Evolutionary conservation across 2,888 invertebrate genomes (phyloP).

Genomic region (Brachyptera putata): DNA sequence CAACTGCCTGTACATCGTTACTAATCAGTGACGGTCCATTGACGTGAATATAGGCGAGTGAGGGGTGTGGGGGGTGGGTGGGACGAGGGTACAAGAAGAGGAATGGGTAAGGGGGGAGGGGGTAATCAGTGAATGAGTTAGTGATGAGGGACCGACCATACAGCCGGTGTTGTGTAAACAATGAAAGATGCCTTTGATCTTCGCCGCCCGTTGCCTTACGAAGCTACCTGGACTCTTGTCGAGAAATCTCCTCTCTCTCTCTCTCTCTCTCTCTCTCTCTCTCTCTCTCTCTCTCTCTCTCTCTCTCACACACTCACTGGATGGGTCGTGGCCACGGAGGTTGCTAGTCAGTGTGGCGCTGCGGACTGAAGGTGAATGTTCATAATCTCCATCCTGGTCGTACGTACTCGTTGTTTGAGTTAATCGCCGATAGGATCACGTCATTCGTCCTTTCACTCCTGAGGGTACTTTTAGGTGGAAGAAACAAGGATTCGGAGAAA

Average conservation of each 20-base stretch:
- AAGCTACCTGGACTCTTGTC: neutral
- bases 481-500: no score
- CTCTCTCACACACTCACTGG: no score
- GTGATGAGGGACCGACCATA: slow-evolving; percentile 3
- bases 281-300: no score
- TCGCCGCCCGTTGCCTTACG: neutral
- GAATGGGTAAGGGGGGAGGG: neutral
- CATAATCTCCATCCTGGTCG: no score
- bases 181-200: slow-evolving; percentile 9
- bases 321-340: neutral
- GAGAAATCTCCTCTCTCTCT: neutral
- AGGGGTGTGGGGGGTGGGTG: slow-evolving; percentile 1
- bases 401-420: no score
- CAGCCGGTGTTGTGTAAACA: slow-evolving; percentile 21
- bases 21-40: slow-evolving; percentile 18
- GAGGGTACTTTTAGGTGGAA: no score
- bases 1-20: no score
- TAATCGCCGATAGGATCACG: no score
- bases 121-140: slow-evolving; percentile 22
- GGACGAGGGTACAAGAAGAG: neutral
- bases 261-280: no score
- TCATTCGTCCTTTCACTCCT: no score
- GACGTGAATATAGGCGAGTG: no score
- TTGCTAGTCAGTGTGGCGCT: neutral
- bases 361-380: no score